Percentiles rank a stretch among this genome's conserved stretches.
Evolutionary conservation across 1,140 invertebrate species (phyloP).

Genomic region (Aphidius ervi): DNA sequence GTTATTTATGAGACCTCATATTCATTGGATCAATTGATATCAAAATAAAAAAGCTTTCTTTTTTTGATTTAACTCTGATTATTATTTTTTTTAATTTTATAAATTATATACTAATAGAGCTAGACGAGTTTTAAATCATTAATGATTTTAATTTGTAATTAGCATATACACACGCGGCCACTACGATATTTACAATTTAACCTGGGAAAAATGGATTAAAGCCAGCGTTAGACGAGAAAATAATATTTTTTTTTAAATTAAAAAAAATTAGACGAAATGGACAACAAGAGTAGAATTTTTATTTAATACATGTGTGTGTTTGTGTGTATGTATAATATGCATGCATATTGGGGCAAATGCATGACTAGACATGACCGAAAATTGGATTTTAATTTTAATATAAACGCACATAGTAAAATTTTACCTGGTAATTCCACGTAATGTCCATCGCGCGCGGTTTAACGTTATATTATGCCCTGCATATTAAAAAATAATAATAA

Average conservation of each 20-base stretch:
- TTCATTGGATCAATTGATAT: no score
- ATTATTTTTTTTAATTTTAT: no score
- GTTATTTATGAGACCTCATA: no score
- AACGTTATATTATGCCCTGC: constrained; percentile 17
- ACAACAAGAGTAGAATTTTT: no score
- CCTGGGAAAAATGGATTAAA: constrained; percentile 23
- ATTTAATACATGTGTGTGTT: no score
- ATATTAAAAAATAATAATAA: constrained; percentile 5
- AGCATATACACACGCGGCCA: constrained; percentile 7
- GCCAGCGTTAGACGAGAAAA: neutral
- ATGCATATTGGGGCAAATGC: constrained; percentile 7
- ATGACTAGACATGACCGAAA: constrained; percentile 21
- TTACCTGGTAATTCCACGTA: constrained; percentile 20
- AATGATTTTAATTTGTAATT: constrained; percentile 24
- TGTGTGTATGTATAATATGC: neutral
- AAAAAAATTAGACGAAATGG: neutral
- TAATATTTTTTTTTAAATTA: neutral
- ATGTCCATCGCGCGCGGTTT: constrained; percentile 6
- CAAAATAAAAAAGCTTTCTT: no score
- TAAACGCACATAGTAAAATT: constrained; percentile 5
- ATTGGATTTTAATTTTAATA: constrained; percentile 26
- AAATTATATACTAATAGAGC: no score
- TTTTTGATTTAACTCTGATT: no score
- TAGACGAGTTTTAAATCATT: constrained; percentile 16
- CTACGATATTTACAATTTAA: constrained; percentile 21